A percentile compares a stretch with the other conserved stretches of the same genome.
Evolutionary conservation across 2,113 vertebrate species (phyloP).

Genomic region (Microcebus jonahi): DNA sequence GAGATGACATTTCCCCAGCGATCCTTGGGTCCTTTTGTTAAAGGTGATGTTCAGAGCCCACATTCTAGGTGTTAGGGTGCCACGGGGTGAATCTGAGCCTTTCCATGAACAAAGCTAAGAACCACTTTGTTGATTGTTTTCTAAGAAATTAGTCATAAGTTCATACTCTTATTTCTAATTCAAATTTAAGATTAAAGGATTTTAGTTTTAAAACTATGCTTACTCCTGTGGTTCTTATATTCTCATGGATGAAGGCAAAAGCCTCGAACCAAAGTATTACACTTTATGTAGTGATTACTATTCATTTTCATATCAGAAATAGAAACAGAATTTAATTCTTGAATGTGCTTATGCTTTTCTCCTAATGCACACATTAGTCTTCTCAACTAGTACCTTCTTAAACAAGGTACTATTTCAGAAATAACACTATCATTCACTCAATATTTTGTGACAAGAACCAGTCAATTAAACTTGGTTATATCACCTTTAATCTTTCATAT

Average conservation of each 20-base stretch:
- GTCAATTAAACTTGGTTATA: slow-evolving; percentile 55
- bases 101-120: not conserved
- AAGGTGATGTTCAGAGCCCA: not conserved
- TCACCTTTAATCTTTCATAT: slow-evolving; percentile 71
- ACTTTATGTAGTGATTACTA: not conserved
- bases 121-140: not conserved
- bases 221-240: not conserved
- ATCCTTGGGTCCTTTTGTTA: not conserved
- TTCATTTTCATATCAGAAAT: not conserved
- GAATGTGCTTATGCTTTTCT: not conserved
- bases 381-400: not conserved
- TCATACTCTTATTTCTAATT: not conserved
- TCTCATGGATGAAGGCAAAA: not conserved
- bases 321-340: slow-evolving; percentile 45
- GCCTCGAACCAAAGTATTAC: not conserved
- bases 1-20: not conserved
- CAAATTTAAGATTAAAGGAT: not conserved
- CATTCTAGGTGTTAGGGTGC: not conserved
- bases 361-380: not conserved
- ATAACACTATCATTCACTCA: slow-evolving; percentile 44
- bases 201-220: not conserved
- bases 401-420: slow-evolving; percentile 25
- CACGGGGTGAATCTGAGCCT: not conserved
- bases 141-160: not conserved
- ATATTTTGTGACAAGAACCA: slow-evolving; percentile 58